phyloP scores from a whole-genome alignment of 2,797 vertebrate species.

The Malacoctenus gilli region DNA sequence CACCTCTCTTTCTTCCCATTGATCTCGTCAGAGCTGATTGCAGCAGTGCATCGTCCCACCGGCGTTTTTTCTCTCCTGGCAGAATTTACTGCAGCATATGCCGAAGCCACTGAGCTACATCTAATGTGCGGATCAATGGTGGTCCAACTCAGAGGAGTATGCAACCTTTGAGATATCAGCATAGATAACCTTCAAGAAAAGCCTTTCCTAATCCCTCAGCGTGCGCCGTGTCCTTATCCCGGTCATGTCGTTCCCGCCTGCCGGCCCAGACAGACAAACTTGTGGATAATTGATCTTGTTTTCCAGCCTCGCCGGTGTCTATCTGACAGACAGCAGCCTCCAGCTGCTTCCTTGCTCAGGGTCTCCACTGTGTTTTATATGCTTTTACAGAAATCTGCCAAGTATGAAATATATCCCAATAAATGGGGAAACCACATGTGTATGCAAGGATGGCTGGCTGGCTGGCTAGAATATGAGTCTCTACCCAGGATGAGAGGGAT shows the following conservation, averaged over 20 bases:
- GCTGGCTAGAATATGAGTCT: slow-evolving; percentile 9
- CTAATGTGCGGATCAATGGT: slow-evolving; percentile 60
- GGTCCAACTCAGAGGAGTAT: slow-evolving; percentile 40
- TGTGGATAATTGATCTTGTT: slow-evolving; percentile 65
- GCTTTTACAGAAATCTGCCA: slow-evolving; percentile 38
- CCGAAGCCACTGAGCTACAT: slow-evolving; percentile 48
- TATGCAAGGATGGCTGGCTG: slow-evolving; percentile 13
- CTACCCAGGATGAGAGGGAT: slow-evolving; percentile 9
- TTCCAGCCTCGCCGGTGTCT: slow-evolving; percentile 50
- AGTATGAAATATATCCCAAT: slow-evolving; percentile 34
- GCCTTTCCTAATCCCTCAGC: slow-evolving; percentile 58
- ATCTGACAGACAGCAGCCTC: slow-evolving; percentile 46
- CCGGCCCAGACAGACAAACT: slow-evolving; percentile 57
- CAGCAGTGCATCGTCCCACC: slow-evolving; percentile 40
- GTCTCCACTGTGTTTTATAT: slow-evolving; percentile 37
- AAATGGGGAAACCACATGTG: slow-evolving; percentile 27
- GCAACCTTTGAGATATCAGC: slow-evolving; percentile 60
- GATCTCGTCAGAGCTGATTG: slow-evolving; percentile 39
- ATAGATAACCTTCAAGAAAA: slow-evolving; percentile 67
- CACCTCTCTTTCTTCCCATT: neutral
- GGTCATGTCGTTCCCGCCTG: slow-evolving; percentile 63
- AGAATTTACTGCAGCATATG: slow-evolving; percentile 46
- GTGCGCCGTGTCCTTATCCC: slow-evolving; percentile 56
- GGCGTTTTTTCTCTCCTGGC: slow-evolving; percentile 19
- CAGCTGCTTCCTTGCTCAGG: slow-evolving; percentile 44